Conservation (phyloP, 2,113 vertebrate genomes). For the Poeciliopsis occidentalis region DNA sequence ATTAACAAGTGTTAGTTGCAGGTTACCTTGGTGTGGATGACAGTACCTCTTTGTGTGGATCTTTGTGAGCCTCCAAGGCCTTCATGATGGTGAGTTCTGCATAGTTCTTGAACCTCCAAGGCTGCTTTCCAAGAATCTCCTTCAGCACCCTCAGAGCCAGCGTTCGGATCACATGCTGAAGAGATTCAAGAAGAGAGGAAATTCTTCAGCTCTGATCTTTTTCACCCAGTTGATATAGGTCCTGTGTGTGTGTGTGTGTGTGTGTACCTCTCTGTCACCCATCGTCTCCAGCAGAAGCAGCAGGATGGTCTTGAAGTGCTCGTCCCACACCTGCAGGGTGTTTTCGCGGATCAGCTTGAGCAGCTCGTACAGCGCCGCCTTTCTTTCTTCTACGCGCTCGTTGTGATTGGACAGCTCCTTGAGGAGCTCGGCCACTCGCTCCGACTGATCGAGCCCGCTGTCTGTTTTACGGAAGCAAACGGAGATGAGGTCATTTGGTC, state of each 20-base stretch:
- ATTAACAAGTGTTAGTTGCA: no score
- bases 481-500: not conserved
- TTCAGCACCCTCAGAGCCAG: conserved; percentile 91
- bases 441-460: conserved; percentile 89
- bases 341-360: conserved; percentile 93
- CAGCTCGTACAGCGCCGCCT: conserved; percentile 89
- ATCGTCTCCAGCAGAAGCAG: conserved; percentile 93
- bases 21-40: no score
- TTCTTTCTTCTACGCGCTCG: conserved; percentile 93
- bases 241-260: not conserved
- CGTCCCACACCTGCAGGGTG: conserved; percentile 92
- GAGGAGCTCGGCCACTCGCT: conserved; percentile 91
- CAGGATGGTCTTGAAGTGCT: conserved; percentile 97
- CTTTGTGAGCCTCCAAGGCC: conserved; percentile 94
- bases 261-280: conserved; percentile 90
- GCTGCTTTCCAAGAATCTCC: conserved; percentile 93
- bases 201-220: not conserved
- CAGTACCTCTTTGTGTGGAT: conserved; percentile 93
- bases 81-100: conserved; percentile 98
- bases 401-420: conserved; percentile 96
- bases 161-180: conserved; percentile 91
- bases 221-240: no score
- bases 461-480: conserved; percentile 74
- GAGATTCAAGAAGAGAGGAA: conserved; percentile 1
- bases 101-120: conserved; percentile 96